These are phyloP conservation scores for Sapayoa aenigma DNA, from an alignment of 2,113 vertebrate species.

Conservation along the genomic window DNA sequence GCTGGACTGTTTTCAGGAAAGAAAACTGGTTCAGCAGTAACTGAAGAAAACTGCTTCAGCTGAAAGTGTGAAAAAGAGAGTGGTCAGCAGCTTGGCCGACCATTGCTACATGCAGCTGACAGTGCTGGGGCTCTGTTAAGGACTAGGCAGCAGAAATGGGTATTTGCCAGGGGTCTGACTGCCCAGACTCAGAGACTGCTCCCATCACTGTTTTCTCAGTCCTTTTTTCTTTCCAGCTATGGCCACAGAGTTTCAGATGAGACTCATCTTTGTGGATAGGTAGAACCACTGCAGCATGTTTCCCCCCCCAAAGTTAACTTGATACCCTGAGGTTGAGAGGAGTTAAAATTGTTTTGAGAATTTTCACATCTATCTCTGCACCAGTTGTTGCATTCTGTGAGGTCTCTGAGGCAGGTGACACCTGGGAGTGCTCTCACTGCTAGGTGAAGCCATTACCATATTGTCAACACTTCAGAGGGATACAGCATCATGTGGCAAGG, in stretches of 20 bases:
- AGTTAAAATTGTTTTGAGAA: accelerated
- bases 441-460: accelerated
- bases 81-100: not conserved
- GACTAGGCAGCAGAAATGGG: not conserved
- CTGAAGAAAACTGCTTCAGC: not conserved
- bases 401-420: not conserved
- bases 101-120: not conserved
- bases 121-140: not conserved
- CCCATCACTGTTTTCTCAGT: not conserved
- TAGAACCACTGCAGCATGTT: not conserved
- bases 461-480: not conserved
- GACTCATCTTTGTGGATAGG: not conserved
- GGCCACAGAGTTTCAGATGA: not conserved
- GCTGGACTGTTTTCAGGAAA: not conserved
- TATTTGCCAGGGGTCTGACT: not conserved
- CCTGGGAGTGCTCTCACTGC: not conserved
- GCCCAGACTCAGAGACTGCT: not conserved
- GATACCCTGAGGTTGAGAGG: not conserved
- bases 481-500: accelerated
- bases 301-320: not conserved
- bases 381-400: not conserved
- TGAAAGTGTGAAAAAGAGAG: not conserved
- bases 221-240: not conserved
- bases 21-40: not conserved
- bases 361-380: not conserved